phyloP scores from a whole-genome alignment of 1,140 invertebrate genomes.

The Branchinecta lindahli region DNA sequence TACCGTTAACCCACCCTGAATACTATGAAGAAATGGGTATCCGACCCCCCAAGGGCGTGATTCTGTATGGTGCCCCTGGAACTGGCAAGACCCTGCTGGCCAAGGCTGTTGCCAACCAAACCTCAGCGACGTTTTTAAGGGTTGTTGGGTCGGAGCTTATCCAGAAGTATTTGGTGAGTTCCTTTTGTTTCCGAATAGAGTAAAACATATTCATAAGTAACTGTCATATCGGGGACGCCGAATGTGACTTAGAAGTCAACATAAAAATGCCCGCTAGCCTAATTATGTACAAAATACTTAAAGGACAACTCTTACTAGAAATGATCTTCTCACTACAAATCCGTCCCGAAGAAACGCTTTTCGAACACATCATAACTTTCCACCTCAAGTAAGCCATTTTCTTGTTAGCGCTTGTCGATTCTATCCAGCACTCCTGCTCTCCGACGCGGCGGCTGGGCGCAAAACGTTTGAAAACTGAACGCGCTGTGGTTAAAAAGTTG shows the following conservation, averaged over 20 bases:
- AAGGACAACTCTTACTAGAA: no score
- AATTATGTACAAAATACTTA: no score
- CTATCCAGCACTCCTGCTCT: no score
- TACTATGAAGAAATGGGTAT: conserved; percentile 99
- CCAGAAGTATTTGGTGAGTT: conserved; percentile 83
- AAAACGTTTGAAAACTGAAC: no score
- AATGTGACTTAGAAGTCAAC: background rate
- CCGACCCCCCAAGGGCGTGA: conserved; percentile 97
- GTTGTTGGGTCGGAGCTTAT: conserved; percentile 98
- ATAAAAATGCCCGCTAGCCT: background rate
- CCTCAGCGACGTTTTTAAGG: conserved; percentile 93
- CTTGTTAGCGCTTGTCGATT: no score
- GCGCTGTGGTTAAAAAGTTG: no score
- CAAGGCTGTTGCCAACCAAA: conserved; percentile 99
- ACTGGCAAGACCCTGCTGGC: conserved; percentile 96
- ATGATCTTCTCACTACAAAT: no score
- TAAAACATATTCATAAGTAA: conserved; percentile 1
- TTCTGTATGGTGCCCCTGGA: conserved; percentile 91
- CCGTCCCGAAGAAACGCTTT: no score
- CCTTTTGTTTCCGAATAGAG: background rate
- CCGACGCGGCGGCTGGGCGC: no score
- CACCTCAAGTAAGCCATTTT: no score
- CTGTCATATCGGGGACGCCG: background rate
- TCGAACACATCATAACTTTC: no score
- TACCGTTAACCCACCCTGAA: conserved; percentile 97